Percentiles rank a stretch among this genome's conserved stretches.
Evolutionary conservation across 2,113 vertebrate species (phyloP).

Genomic region (Sebastes fasciatus): DNA sequence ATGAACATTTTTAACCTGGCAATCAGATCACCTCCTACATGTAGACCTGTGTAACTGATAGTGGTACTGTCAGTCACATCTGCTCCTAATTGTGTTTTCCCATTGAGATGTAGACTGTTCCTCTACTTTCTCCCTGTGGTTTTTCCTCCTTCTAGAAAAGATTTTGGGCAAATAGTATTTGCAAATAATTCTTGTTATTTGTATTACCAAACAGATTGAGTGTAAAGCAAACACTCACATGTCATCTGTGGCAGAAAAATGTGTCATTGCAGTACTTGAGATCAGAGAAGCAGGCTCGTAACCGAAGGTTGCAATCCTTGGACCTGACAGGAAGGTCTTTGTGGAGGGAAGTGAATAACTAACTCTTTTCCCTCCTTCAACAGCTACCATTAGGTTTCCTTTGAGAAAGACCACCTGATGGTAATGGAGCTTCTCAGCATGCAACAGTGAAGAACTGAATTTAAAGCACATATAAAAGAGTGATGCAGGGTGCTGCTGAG

Average conservation of each 20-base stretch:
- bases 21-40: constrained; percentile 57
- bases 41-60: constrained; percentile 60
- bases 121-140: constrained; percentile 40
- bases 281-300: constrained; percentile 23
- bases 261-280: constrained; percentile 8
- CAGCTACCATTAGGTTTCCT: constrained; percentile 59
- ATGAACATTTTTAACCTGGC: constrained; percentile 62
- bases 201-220: constrained; percentile 13
- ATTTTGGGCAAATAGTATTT: constrained; percentile 63
- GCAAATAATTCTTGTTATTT: constrained; percentile 66
- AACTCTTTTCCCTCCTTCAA: constrained; percentile 56
- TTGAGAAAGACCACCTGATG: constrained; percentile 61
- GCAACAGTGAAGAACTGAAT: constrained; percentile 53
- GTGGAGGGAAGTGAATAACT: constrained; percentile 49
- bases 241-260: constrained; percentile 17
- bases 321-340: constrained; percentile 53
- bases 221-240: constrained; percentile 22
- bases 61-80: constrained; percentile 51
- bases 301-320: constrained; percentile 19
- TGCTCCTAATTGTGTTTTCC: constrained; percentile 65
- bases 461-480: constrained; percentile 50
- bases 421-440: constrained; percentile 63
- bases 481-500: constrained; percentile 11
- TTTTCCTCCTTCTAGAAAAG: constrained; percentile 34
- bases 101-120: constrained; percentile 44